Base-by-base conservation (phyloP, 1,140 invertebrate species). In the Sogatella furcifera region DNA sequence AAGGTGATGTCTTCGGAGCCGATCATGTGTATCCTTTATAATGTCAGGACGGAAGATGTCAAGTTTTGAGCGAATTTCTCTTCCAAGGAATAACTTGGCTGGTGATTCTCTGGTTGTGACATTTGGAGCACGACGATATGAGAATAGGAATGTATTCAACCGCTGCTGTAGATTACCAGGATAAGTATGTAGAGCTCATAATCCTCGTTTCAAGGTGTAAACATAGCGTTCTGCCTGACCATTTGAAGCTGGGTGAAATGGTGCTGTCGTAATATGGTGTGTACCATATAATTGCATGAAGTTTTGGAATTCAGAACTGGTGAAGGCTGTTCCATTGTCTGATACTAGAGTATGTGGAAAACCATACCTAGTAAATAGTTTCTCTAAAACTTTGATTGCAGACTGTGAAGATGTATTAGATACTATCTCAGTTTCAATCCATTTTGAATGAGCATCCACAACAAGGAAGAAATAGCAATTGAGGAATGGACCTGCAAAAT, bases 401-500 rank as follows among this genome's bases (percentile, higher is more conserved):
- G 19, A 42, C 24, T 42, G 10, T 21, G 61, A 46, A 0, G 55
- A 60, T 9, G 64, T 64, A 14, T 53, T 55, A 56, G 3, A 19
- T 38, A 52, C 65, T 41, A 41, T 61, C 14, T 52, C 42, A 31
- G 74, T 66, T 55, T 76, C 71, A 10, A 67, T 65, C 72, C 73
- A 77, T 55, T 75, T 77, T 0, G 71, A 70, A 62, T 66, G 65
- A 8, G 72, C 67, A 60, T 77, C 72, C 10, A 73, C 68, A 2
- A 76, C 52, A 0, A 77, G 54, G 2, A 77, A 57, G 62, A 70
- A 74, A 43, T 52, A 60, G 3, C 62, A 61, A 15, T 65, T 67
- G 14, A 64, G 43, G 31, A 31, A 31, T 31, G 31, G 31, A 31
- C 31, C 72, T 13, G 68, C 69, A 44, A 66, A 61, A 55, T 68